These are phyloP conservation scores for Rhizoglyphus robini DNA, from an alignment of 1,140 invertebrate species.

Conservation along the genomic window DNA sequence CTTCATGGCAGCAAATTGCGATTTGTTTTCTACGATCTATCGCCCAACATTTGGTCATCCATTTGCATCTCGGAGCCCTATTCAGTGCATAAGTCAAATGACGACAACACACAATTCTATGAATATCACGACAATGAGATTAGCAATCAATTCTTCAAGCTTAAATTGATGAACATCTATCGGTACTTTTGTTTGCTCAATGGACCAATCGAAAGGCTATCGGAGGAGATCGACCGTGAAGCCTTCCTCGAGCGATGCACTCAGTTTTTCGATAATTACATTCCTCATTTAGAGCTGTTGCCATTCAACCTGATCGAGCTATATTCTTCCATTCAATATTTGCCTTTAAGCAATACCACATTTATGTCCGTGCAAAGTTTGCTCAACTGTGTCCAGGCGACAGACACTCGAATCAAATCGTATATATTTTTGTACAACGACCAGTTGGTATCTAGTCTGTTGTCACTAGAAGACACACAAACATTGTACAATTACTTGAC, in stretches of 20 bases:
- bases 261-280: constrained; percentile 12
- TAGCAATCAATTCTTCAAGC: constrained; percentile 18
- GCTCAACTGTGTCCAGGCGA: constrained; percentile 15
- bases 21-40: constrained; percentile 15
- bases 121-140: constrained; percentile 19
- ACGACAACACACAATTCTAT: constrained; percentile 9
- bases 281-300: constrained; percentile 14
- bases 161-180: constrained; percentile 18
- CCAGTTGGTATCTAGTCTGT: constrained; percentile 17
- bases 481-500: constrained; percentile 20
- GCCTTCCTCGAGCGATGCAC: constrained; percentile 2
- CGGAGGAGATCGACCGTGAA: neutral
- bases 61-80: constrained; percentile 9
- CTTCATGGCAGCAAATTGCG: constrained; percentile 18
- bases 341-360: constrained; percentile 18
- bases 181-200: constrained; percentile 17
- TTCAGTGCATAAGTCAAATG: constrained; percentile 8
- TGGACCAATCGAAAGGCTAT: constrained; percentile 13
- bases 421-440: constrained; percentile 21
- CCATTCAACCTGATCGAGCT: constrained; percentile 20
- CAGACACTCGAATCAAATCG: constrained; percentile 8
- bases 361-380: constrained; percentile 20
- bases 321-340: constrained; percentile 20
- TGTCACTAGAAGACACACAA: constrained; percentile 17
- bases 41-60: constrained; percentile 16